These are phyloP conservation scores for Drosophila anomalata DNA, from an alignment of 2,888 invertebrate species.

Conservation along the genomic window DNA sequence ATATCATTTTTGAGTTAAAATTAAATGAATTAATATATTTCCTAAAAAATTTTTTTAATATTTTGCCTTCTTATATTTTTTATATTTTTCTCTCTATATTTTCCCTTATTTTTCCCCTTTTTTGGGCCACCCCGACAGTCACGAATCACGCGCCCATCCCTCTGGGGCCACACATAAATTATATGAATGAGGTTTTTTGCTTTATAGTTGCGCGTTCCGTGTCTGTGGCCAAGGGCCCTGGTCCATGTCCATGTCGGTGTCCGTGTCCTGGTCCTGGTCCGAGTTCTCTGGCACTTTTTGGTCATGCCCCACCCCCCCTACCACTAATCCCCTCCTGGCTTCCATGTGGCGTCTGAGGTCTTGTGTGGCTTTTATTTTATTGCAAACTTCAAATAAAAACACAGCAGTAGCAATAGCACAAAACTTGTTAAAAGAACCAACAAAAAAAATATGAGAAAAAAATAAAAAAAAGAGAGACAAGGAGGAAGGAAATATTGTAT, in stretches of 20 bases:
- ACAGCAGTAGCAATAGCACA: conserved; percentile 15
- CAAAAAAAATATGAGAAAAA: conserved; percentile 13
- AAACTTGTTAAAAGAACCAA: not conserved
- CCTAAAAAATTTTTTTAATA: not conserved
- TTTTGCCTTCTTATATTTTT: not conserved
- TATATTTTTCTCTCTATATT: not conserved
- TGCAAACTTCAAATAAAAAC: conserved; percentile 69
- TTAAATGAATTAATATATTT: not conserved
- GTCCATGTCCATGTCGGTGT: not conserved
- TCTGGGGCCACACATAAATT: conserved; percentile 34
- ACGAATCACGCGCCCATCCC: conserved; percentile 36
- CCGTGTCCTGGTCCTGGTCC: conserved; percentile 20
- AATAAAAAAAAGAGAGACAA: conserved; percentile 32
- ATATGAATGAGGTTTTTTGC: conserved; percentile 63
- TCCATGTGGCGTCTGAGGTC: conserved; percentile 30
- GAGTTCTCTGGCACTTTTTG: conserved; percentile 23
- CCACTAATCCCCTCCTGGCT: conserved; percentile 24
- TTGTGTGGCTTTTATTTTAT: conserved; percentile 74
- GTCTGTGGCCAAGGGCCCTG: conserved; percentile 48
- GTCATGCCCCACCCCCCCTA: conserved; percentile 11
- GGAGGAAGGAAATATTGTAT: conserved; percentile 27
- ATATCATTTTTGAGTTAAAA: too few relatives aligned
- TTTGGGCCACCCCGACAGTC: not conserved
- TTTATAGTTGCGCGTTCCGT: conserved; percentile 65
- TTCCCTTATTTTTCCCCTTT: not conserved